Evolutionary conservation across 2,797 vertebrate genomes (phyloP).

Genomic region (Lagocephalus sceleratus): DNA sequence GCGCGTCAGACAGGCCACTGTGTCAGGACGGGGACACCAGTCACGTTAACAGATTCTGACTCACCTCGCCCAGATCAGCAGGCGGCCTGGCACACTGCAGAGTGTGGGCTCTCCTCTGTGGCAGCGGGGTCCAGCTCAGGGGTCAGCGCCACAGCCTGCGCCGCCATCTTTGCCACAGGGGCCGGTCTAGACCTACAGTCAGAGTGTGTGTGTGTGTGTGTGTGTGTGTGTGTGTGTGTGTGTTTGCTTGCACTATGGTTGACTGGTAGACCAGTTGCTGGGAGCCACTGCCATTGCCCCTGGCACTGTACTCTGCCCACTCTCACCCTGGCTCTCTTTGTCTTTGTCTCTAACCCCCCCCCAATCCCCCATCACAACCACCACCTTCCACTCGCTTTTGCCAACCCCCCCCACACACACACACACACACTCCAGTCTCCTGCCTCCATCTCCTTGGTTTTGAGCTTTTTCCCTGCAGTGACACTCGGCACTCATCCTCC

Average conservation of each 20-base stretch:
- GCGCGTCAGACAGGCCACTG: conserved; percentile 56
- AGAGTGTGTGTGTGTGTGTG: conserved; percentile 1
- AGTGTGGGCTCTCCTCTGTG: conserved; percentile 51
- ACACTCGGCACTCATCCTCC: conserved; percentile 24
- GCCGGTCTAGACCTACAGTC: conserved; percentile 55
- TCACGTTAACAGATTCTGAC: conserved; percentile 82
- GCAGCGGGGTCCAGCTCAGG: conserved; percentile 53
- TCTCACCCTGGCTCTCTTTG: conserved; percentile 27
- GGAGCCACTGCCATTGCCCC: conserved; percentile 51
- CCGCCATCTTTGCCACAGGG: conserved; percentile 44
- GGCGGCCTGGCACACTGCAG: conserved; percentile 53
- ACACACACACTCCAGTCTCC: conserved; percentile 22
- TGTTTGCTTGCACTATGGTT: conserved; percentile 19
- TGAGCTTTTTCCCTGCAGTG: conserved; percentile 21
- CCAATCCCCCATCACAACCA: not conserved
- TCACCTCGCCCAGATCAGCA: conserved; percentile 76
- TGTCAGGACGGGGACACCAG: conserved; percentile 77
- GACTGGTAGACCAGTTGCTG: conserved; percentile 55
- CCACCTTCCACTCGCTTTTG: conserved; percentile 36
- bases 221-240: not conserved
- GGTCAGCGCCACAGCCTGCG: conserved; percentile 39
- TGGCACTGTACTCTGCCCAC: conserved; percentile 48
- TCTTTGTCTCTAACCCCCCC: conserved; percentile 17
- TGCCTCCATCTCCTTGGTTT: conserved; percentile 25
- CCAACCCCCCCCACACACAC: conserved; percentile 4